Evolutionary conservation across 1,140 invertebrate genomes (phyloP).

Genomic region (Drosophila pseudoobscura): DNA sequence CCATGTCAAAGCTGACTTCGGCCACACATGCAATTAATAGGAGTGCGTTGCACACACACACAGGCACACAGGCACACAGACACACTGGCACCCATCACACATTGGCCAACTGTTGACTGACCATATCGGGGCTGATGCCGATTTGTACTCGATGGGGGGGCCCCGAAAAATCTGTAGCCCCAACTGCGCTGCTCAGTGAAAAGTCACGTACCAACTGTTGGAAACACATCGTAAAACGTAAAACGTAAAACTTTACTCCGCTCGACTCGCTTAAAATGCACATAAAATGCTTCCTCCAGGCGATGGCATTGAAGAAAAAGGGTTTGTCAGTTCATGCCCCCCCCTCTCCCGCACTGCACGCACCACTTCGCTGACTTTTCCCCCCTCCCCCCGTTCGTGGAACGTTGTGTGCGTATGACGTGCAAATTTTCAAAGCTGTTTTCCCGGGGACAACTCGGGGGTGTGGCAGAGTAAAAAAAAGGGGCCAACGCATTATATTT

Average conservation of each 20-base stretch:
- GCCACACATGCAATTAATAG: slow-evolving; percentile 69
- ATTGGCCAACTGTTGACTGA: slow-evolving; percentile 73
- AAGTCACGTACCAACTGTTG: slow-evolving; percentile 79
- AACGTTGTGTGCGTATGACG: slow-evolving; percentile 73
- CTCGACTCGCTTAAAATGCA: slow-evolving; percentile 59
- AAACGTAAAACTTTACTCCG: slow-evolving; percentile 65
- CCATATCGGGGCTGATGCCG: slow-evolving; percentile 41
- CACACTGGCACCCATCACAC: not conserved
- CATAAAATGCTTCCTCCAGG: slow-evolving; percentile 27
- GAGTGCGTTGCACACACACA: slow-evolving; percentile 32
- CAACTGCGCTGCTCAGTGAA: slow-evolving; percentile 66
- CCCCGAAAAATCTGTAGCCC: slow-evolving; percentile 50
- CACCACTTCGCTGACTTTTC: too few relatives aligned
- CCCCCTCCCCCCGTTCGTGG: slow-evolving; percentile 1
- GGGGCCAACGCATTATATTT: slow-evolving; percentile 62
- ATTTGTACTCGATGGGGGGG: not conserved
- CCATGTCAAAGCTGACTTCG: slow-evolving; percentile 53
- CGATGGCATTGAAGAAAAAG: slow-evolving; percentile 43
- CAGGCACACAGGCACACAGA: not conserved
- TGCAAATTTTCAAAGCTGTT: slow-evolving; percentile 76
- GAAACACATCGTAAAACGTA: slow-evolving; percentile 77
- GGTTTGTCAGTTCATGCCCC: slow-evolving; percentile 42
- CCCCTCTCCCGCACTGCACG: not conserved
- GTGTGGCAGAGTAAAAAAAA: slow-evolving; percentile 25
- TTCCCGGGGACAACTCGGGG: slow-evolving; percentile 33